Evolutionary conservation across 2,888 invertebrate genomes (phyloP).

Genomic region (Branchellion lobata): DNA sequence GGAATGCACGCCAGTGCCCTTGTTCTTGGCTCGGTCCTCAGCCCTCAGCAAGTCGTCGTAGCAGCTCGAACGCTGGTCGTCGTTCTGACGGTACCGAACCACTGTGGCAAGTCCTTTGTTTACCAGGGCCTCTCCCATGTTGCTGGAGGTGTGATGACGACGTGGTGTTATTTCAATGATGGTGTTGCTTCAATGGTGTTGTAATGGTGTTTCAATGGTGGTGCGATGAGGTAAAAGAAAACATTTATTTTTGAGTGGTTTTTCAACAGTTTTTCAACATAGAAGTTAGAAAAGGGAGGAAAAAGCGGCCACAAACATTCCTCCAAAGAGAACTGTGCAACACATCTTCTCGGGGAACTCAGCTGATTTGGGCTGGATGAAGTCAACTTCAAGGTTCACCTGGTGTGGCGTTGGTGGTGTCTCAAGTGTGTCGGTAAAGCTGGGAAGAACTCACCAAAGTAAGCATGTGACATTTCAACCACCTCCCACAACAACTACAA

Average conservation of each 20-base stretch:
- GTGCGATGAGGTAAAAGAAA: too few species aligned
- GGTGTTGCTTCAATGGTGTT: background rate
- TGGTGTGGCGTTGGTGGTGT: too few species aligned
- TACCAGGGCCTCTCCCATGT: constrained; percentile 89
- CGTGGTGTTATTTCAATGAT: background rate
- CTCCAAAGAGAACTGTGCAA: constrained; percentile 75
- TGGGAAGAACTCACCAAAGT: too few species aligned
- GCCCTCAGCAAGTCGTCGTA: constrained; percentile 90
- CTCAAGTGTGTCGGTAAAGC: too few species aligned
- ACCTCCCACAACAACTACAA: too few species aligned
- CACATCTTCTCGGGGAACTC: constrained; percentile 85
- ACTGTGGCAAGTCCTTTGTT: constrained; percentile 86
- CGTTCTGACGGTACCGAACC: constrained; percentile 88
- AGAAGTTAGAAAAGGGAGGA: background rate
- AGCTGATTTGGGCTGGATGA: constrained; percentile 90
- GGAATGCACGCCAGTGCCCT: constrained; percentile 58
- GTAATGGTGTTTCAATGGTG: background rate
- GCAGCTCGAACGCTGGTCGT: constrained; percentile 88
- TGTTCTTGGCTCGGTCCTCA: constrained; percentile 80
- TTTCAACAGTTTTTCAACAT: too few species aligned
- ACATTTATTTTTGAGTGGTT: too few species aligned
- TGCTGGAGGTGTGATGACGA: constrained; percentile 67
- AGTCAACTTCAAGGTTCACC: constrained; percentile 85
- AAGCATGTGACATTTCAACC: too few species aligned
- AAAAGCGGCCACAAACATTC: constrained; percentile 44